Evolutionary conservation across 2,113 vertebrate species (phyloP).

Genomic region (Rousettus leschenaultii): DNA sequence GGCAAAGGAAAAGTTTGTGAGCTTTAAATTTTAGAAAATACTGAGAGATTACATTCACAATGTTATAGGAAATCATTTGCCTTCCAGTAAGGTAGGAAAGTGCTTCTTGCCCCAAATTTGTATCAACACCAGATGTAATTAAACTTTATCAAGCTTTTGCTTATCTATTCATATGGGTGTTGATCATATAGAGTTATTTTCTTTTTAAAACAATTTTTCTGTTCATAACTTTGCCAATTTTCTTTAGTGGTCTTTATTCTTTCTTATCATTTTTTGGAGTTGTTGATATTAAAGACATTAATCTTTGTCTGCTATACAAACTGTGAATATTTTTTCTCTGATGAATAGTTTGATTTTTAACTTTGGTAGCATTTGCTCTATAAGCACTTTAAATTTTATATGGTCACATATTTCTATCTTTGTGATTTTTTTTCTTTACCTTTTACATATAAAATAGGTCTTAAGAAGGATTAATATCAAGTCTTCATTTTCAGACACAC

Average conservation of each 20-base stretch:
- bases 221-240: background rate
- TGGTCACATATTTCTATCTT: background rate
- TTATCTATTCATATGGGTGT: background rate
- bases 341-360: background rate
- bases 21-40: background rate
- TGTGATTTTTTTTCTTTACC: background rate
- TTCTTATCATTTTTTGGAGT: background rate
- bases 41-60: background rate
- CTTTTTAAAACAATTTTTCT: background rate
- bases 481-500: background rate
- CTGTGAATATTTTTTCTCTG: background rate
- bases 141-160: background rate
- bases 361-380: background rate
- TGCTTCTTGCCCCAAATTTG: background rate
- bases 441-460: background rate
- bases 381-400: background rate
- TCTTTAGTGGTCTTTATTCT: background rate
- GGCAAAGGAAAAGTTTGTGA: background rate
- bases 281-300: conserved; percentile 47
- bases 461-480: background rate
- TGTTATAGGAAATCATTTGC: background rate
- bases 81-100: background rate
- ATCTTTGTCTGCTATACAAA: conserved; percentile 15
- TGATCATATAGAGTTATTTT: background rate
- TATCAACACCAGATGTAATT: background rate